Base-by-base conservation (phyloP, 2,888 invertebrate genomes). In the Amphipyra berbera region DNA sequence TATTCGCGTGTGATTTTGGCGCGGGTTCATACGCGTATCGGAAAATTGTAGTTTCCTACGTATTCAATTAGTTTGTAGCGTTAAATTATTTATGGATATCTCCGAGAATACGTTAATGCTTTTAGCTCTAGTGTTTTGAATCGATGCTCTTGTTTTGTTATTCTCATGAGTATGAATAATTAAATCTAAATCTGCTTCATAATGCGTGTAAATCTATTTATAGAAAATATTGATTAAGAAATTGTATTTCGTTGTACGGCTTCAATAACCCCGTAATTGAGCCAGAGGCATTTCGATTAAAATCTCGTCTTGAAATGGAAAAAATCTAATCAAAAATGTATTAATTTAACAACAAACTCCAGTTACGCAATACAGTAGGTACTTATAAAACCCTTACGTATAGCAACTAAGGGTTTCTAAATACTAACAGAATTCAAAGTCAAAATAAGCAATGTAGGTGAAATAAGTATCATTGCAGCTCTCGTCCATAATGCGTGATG, bases 51-150 rank as follows among this genome's bases (percentile, higher is more conserved):
- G 38, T 56, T 48, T 56, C 33, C 46, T 50, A 38, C 59, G 59
- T 69, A 73, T 73, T 72, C 68, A 62, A 73, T 79, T 72, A 79
- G 77, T 57, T 61, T 47, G 65, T 59, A 67, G 62, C 60, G 64
- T 65, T 76, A 61, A 59, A 80, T 79, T 78, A 82, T 83, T 82
- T 79, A 81, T 79, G 71, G 63, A 60, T 74, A 71, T 78, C 73
- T 78, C 52, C 45, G 46, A 68, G 62, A 63, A 66, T 61, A 80
- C 61, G 41, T 60, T 70, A 68, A 68, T 62, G 81, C 57, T 78
- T 68, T 64, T 45, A 68, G 58, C 58, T 74, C 37, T 48, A 42
- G 59, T 63, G 65, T 66, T 65, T 47, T 58, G 52, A 63, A 60
- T 70, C 60, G 54, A 59, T 54, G 58, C 53, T 68, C 59, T 52